phyloP scores from a whole-genome alignment of 37 sponge, comb jelly and placozoan species.

The Chondrilla cf. caribensis region DNA sequence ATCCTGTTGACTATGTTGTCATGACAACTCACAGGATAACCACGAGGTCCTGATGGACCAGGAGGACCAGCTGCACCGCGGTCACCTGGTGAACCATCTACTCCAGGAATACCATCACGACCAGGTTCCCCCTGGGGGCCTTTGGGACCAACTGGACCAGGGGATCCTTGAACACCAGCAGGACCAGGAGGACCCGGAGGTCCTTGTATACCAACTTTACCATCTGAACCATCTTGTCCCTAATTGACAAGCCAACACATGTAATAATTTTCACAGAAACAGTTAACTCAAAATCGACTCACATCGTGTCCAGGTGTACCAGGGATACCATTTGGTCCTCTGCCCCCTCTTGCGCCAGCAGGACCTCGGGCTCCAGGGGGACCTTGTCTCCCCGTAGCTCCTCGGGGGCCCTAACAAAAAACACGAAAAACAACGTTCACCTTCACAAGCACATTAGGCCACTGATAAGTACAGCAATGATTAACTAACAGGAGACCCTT shows the following conservation, averaged over 20 bases:
- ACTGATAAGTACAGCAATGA: neutral
- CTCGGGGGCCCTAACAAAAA: conserved; percentile 33
- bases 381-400: conserved; percentile 36
- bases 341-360: conserved; percentile 9
- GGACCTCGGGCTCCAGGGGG: conserved; percentile 30
- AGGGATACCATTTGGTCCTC: conserved; percentile 31
- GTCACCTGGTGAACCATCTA: conserved; percentile 10
- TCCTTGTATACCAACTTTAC: conserved; percentile 44
- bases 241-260: neutral
- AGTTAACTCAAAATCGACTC: neutral
- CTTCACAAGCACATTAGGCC: too few relatives aligned
- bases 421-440: neutral
- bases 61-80: conserved; percentile 34
- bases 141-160: conserved; percentile 36
- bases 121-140: conserved; percentile 31
- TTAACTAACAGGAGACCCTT: conserved; percentile 54
- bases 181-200: conserved; percentile 52
- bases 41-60: conserved; percentile 63
- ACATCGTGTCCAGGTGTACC: conserved; percentile 23
- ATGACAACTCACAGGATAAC: neutral
- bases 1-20: neutral
- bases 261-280: neutral
- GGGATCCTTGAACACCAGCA: conserved; percentile 27
- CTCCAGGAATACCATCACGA: conserved; percentile 5
- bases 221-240: conserved; percentile 49